Evolutionary conservation across 2,113 vertebrate genomes (phyloP).

Genomic region (Himantopus leucocephalus): DNA sequence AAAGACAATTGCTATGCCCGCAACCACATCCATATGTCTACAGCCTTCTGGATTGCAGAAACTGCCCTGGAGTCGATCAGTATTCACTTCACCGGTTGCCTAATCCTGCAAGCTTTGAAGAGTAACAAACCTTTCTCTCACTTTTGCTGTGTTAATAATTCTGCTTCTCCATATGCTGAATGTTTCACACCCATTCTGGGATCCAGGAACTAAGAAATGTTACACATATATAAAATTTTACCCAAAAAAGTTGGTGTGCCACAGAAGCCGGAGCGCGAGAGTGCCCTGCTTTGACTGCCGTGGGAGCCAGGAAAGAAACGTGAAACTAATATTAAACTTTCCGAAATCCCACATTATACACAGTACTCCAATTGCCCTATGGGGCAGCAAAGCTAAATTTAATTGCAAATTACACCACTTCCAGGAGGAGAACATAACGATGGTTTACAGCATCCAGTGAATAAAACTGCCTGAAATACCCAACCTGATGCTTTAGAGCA

Average conservation of each 20-base stretch:
- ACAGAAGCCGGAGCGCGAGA: not conserved
- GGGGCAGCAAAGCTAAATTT: not conserved
- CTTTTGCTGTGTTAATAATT: constrained; percentile 29
- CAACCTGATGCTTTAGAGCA: not conserved
- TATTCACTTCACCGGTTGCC: not conserved
- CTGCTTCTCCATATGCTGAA: constrained; percentile 39
- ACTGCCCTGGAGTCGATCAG: not conserved
- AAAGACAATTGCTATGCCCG: not conserved
- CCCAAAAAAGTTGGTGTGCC: not conserved
- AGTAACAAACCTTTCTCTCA: not conserved
- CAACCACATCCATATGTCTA: not conserved
- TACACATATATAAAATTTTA: not conserved
- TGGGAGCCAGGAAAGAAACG: not conserved
- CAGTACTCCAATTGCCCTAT: not conserved
- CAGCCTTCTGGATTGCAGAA: not conserved
- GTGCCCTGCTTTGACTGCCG: not conserved
- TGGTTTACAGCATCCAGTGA: not conserved
- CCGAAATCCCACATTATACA: not conserved
- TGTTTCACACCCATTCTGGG: constrained; percentile 12
- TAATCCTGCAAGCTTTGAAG: not conserved
- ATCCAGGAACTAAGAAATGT: constrained; percentile 27
- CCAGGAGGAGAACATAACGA: not conserved
- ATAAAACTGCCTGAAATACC: not conserved
- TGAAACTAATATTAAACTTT: not conserved
- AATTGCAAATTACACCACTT: not conserved